Conservation (phyloP, 2,888 invertebrate genomes). For the Agelastica alni region DNA sequence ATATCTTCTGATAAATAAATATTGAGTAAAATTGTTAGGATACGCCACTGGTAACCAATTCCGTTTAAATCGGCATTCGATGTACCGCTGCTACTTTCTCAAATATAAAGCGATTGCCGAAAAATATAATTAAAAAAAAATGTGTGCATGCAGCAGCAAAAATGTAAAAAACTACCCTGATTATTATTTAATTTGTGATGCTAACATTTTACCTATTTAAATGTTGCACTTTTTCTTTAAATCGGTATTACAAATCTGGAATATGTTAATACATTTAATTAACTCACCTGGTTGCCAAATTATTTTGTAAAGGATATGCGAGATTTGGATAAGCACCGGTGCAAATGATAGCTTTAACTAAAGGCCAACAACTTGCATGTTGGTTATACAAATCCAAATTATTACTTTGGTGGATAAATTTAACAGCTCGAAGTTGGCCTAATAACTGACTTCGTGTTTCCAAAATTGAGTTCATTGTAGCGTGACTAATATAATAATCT, state of each 20-base stretch:
- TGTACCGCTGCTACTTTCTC: too few relatives aligned
- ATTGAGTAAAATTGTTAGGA: too few relatives aligned
- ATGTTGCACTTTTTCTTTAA: not conserved
- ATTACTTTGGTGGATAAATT: constrained; percentile 69
- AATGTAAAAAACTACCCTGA: not conserved
- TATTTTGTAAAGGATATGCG: constrained; percentile 56
- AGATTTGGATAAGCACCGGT: constrained; percentile 91
- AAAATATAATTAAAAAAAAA: too few relatives aligned
- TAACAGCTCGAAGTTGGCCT: constrained; percentile 76
- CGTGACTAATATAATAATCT: constrained; percentile 75
- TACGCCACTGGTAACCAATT: too few relatives aligned
- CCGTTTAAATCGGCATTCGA: too few relatives aligned
- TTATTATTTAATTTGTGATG: not conserved
- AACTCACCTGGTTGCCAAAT: constrained; percentile 57
- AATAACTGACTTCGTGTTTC: constrained; percentile 83
- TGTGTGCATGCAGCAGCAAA: too few relatives aligned
- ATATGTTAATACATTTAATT: not conserved
- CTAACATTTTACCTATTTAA: not conserved
- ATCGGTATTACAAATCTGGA: not conserved
- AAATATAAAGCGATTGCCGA: too few relatives aligned
- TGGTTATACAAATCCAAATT: constrained; percentile 80
- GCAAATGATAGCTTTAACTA: constrained; percentile 86
- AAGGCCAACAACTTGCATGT: constrained; percentile 85
- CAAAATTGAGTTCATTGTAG: constrained; percentile 88
- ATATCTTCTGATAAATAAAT: too few relatives aligned